Evolutionary conservation across 2,113 vertebrate species (phyloP).

Genomic region (Menidia beryllina): DNA sequence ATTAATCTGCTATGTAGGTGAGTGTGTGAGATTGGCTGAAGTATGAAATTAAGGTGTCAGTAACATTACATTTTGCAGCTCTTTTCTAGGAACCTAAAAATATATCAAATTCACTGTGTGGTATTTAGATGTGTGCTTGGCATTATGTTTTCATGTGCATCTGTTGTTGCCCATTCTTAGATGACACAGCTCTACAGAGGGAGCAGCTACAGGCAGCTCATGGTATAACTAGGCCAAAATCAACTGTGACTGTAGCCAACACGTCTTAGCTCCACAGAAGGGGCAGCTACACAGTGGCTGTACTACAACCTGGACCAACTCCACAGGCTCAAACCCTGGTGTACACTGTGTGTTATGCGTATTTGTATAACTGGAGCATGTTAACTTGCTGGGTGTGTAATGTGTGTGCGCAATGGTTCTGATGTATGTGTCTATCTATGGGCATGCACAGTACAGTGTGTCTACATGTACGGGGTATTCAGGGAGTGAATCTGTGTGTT

Average conservation of each 20-base stretch:
- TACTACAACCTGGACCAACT: constrained; percentile 66
- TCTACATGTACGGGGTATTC: constrained; percentile 49
- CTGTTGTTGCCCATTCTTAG: constrained; percentile 51
- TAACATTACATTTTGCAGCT: not conserved
- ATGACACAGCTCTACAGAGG: constrained; percentile 59
- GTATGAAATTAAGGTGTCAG: not conserved
- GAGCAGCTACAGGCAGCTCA: constrained; percentile 59
- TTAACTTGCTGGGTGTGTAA: constrained; percentile 69
- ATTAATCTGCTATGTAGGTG: too few species aligned
- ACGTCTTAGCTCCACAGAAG: constrained; percentile 60
- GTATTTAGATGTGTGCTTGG: constrained; percentile 42
- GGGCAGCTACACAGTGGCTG: constrained; percentile 57
- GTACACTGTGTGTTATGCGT: constrained; percentile 57
- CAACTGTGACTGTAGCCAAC: constrained; percentile 65
- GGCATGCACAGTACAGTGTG: constrained; percentile 35
- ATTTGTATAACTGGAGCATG: constrained; percentile 76
- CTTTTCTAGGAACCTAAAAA: constrained; percentile 32
- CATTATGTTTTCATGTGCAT: constrained; percentile 42
- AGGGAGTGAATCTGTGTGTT: constrained; percentile 67
- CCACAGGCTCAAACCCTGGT: constrained; percentile 59
- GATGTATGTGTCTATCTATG: constrained; percentile 27
- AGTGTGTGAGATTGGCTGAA: not conserved
- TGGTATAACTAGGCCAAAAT: constrained; percentile 68
- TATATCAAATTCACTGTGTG: constrained; percentile 21
- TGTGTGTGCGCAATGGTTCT: constrained; percentile 37